Base-by-base conservation (phyloP, 2,113 vertebrate genomes). In the Ictalurus furcatus region DNA sequence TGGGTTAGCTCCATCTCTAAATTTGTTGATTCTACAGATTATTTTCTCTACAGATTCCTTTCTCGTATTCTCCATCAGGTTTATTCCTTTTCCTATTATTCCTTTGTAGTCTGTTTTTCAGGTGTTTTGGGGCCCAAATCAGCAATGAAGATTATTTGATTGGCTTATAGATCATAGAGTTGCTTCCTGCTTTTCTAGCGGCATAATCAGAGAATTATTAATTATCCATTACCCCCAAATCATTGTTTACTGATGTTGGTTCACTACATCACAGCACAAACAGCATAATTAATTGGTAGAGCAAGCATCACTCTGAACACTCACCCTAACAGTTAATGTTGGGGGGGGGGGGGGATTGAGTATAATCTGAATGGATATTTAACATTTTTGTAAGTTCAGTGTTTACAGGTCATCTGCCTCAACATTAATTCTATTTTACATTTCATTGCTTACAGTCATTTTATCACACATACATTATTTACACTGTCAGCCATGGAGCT, bases 1-100 rank as follows among this genome's bases (percentile, higher is more conserved):
- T 89, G 85, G 90, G 86, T 79, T 93, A 92, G 90, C 30, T 92
- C 91, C 92, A 92, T 93, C 89, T 93, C 93, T 92, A 92, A 95
- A 93, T 91, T 92, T 93, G 94, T 95, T 93, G 94, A 92, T 92
- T 93, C 92, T 92, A 90, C 91, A 76, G 93, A 91, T 95, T 95
- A 94, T 91, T 94, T 95, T 95, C 93, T 94, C 28, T 83, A 19
- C 88, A 67, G 92, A 91, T 95, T 94, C 94, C 92, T 94, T 94
- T 95, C 90, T 85, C 93, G 91, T 91, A 91, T 93, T 92, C 92
- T 91, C 81, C 88, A 94, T 94, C 90, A 92, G 90, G 90, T 65
- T 86, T 44, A 40, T 40, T 52, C 9, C 48, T 52, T 52, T 52
- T 52, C 8, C 48, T 52, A 73, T 54, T 37, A 48, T 34, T 59